Percentiles rank a stretch among this genome's conserved stretches.
Conservation (phyloP, 2,113 vertebrate genomes). For the Dicentrarchus labrax region DNA sequence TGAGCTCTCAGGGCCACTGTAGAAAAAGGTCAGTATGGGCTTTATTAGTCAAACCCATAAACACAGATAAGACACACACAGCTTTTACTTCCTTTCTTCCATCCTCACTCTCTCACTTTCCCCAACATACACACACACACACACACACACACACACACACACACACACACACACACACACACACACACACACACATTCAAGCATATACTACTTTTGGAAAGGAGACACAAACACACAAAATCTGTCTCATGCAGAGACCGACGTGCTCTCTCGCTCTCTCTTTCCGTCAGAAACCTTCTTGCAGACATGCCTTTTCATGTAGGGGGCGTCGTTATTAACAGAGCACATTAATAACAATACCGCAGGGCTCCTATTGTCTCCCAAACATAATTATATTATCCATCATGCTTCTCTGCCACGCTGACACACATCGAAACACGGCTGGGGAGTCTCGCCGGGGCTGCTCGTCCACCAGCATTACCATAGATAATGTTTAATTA, state of each 20-base stretch:
- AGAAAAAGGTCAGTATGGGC: not conserved
- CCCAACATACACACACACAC: no score
- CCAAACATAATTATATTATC: constrained; percentile 76
- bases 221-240: not conserved
- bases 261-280: not conserved
- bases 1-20: no score
- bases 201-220: not conserved
- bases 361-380: constrained; percentile 66
- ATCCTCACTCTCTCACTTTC: not conserved
- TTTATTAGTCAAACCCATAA: not conserved
- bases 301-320: constrained; percentile 54
- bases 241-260: not conserved
- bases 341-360: constrained; percentile 73
- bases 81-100: not conserved
- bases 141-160: not conserved
- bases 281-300: constrained; percentile 15
- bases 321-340: constrained; percentile 60
- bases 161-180: not conserved
- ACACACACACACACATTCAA: not conserved
- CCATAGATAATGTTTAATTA: constrained; percentile 81
- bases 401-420: constrained; percentile 64
- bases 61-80: not conserved
- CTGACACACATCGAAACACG: constrained; percentile 64
- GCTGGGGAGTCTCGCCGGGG: constrained; percentile 48
- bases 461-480: constrained; percentile 56